Evolutionary conservation across 2,797 vertebrate species (phyloP).

Genomic region (Typhlichthys subterraneus): DNA sequence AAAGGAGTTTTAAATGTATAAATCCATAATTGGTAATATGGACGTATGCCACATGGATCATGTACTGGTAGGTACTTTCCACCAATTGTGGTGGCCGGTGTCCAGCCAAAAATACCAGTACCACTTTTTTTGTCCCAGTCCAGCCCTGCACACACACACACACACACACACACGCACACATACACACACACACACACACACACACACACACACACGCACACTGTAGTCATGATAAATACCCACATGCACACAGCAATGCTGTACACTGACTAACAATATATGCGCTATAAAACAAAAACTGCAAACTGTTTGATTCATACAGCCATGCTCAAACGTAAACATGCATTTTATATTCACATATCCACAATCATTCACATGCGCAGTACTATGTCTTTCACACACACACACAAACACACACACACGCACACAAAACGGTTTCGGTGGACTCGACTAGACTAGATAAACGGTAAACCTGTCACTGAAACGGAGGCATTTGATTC

Average conservation of each 20-base stretch:
- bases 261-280: no score
- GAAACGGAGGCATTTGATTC: conserved; percentile 68
- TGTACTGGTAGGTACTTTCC: no score
- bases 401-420: conserved; percentile 21
- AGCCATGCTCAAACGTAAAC: neutral
- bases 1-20: no score
- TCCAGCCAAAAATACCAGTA: no score
- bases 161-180: neutral
- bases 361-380: conserved; percentile 28
- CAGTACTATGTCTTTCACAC: conserved; percentile 10
- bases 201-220: neutral
- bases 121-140: neutral
- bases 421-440: neutral
- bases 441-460: conserved; percentile 34
- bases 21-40: no score
- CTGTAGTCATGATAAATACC: neutral
- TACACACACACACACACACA: neutral
- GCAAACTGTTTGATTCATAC: neutral
- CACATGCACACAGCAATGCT: neutral
- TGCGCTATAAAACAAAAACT: neutral
- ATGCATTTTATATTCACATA: conserved; percentile 1
- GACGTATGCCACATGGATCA: neutral
- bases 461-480: conserved; percentile 62
- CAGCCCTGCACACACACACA: neutral
- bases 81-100: no score